Evolutionary conservation across 2,797 vertebrate genomes (phyloP), one percentile per base, ranked within the genome.

Genomic region (Acanthis flammea): DNA sequence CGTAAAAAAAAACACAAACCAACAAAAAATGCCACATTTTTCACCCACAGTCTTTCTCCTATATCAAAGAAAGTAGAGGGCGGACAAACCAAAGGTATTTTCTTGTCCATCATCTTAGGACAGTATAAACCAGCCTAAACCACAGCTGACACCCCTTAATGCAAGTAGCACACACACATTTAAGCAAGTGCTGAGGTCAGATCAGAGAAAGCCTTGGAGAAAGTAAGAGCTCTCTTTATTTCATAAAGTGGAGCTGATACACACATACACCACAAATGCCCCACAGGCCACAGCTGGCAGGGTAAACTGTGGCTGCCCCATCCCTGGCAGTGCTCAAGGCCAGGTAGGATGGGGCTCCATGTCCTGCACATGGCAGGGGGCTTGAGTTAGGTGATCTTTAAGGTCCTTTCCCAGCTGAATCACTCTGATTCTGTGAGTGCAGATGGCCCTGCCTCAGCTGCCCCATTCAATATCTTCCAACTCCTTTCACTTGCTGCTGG

Each of bases 271-370:
- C 22, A 8, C 6, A 17, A 6, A 58, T 2, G 4, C 5, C 11
- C 16, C 31, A 10, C 3, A 1, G 9, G 30, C 21, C 48, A 30
- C 1, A 2, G 28, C 24, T 17, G 1, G 0, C 42, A 37, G 21
- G 39, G 21, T 27, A 12, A 50, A 5, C 63, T 19, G 55, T 12
- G 28, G 14, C 45, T 68, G 44, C 50, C 30, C 63, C 44, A 51
- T 2, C 25, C 65, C 39, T 31, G 51, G 25, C 53, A 83, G 25
- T 1, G 30, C 12, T 47, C 33, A 27, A 35, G 15, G 51, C 51
- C 37, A 23, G 45, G 25, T 0, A 31, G 58, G 30, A 58, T 4
- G 15, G 18, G 8, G 18, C 18, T 83, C 45, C 33, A 25, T 41
- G 21, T 10, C 28, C 51, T 76, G 24, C 51, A 5, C 13, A 16